Evolutionary conservation across 2,113 vertebrate species (phyloP).

Genomic region (Mirounga angustirostris): DNA sequence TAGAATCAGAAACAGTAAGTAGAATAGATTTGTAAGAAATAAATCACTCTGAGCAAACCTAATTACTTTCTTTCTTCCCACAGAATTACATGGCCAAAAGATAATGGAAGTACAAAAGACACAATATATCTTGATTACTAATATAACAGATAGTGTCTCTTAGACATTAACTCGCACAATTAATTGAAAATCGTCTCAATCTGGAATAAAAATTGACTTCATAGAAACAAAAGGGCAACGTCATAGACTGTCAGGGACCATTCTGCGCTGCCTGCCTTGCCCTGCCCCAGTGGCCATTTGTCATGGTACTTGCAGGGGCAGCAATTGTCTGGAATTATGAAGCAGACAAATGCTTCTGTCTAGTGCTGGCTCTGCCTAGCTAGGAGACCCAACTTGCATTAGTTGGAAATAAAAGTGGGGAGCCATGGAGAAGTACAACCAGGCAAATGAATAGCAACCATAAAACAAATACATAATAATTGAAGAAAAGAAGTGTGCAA

Average conservation of each 20-base stretch:
- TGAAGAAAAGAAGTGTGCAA: not conserved
- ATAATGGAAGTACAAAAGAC: conserved; percentile 57
- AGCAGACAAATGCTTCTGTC: not conserved
- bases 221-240: conserved; percentile 51
- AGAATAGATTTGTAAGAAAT: conserved; percentile 57
- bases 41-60: conserved; percentile 69
- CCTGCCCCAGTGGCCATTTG: not conserved
- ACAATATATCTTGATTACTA: conserved; percentile 72
- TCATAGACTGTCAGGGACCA: not conserved
- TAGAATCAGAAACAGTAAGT: conserved; percentile 62
- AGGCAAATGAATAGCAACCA: not conserved
- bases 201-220: conserved; percentile 51
- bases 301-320: not conserved
- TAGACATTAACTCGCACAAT: conserved; percentile 63
- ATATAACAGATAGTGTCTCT: conserved; percentile 61
- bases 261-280: not conserved
- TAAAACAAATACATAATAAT: not conserved
- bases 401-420: not conserved
- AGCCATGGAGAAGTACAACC: not conserved
- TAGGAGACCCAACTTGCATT: not conserved
- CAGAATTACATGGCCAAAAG: conserved; percentile 52
- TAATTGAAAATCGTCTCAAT: conserved; percentile 69
- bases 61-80: conserved; percentile 65
- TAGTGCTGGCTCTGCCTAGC: not conserved
- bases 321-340: conserved; percentile 32